Conservation (phyloP, 2,113 vertebrate species). For the Corythornis cristatus region DNA sequence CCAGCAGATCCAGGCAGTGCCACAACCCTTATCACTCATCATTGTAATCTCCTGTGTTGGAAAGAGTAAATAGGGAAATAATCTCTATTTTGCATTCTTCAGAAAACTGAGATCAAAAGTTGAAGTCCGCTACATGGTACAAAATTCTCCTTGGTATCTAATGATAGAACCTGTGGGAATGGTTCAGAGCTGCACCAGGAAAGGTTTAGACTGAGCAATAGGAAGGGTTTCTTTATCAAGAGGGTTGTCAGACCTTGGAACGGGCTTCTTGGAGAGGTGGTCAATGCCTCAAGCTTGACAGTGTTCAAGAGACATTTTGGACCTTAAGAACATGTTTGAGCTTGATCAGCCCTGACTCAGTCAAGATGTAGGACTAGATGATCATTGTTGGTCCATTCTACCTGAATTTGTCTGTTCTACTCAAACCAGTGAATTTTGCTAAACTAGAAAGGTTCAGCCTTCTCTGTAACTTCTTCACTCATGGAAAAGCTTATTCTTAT, state of each 20-base stretch:
- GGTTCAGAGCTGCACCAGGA: neutral
- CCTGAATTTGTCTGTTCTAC: neutral
- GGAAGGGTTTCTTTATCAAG: neutral
- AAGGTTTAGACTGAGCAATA: neutral
- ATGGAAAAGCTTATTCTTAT: neutral
- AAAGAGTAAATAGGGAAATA: neutral
- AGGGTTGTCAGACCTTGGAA: neutral
- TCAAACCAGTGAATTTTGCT: neutral
- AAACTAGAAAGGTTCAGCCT: neutral
- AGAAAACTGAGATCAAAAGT: neutral
- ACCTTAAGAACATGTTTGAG: neutral
- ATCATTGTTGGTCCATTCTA: neutral
- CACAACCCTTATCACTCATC: neutral
- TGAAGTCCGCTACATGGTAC: neutral
- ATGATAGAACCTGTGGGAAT: rapidly evolving
- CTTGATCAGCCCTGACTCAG: neutral
- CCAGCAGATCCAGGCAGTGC: neutral
- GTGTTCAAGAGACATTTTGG: neutral
- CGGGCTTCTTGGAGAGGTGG: neutral
- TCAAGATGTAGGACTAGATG: neutral
- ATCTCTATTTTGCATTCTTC: neutral
- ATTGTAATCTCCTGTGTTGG: neutral
- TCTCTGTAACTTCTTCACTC: neutral
- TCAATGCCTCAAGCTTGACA: too few species aligned
- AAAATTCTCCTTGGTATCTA: neutral